Percentiles rank a stretch among this genome's conserved stretches.
Conservation (phyloP, 2,797 vertebrate species). For the Margarornis squamiger region DNA sequence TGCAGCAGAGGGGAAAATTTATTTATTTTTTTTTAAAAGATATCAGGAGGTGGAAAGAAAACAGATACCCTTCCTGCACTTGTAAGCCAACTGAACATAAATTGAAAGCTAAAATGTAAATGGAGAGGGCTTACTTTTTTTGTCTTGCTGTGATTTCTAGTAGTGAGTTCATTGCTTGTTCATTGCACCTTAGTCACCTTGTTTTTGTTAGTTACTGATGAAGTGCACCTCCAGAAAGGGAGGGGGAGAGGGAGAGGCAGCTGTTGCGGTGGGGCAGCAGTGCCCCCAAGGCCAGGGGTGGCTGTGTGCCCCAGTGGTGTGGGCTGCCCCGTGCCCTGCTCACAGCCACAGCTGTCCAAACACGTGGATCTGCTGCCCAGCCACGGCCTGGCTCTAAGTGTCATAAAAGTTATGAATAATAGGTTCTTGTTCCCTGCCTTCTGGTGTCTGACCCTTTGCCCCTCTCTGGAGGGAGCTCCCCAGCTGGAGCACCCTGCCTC, state of each 20-base stretch:
- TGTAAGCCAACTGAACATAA: neutral
- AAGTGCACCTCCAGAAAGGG: neutral
- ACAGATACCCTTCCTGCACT: neutral
- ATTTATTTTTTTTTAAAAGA: neutral
- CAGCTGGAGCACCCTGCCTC: neutral
- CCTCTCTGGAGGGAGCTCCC: neutral
- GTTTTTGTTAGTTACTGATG: neutral
- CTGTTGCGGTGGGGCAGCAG: neutral
- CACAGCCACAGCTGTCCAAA: slow-evolving; percentile 30
- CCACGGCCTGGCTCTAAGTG: neutral
- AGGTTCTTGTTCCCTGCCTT: neutral
- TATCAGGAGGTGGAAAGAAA: neutral
- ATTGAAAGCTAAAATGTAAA: neutral
- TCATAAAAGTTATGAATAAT: neutral
- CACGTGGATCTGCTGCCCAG: neutral
- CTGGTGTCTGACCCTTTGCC: neutral
- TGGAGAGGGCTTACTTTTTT: neutral
- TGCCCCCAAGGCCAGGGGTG: neutral
- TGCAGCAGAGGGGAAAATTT: neutral
- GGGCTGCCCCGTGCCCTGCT: neutral
- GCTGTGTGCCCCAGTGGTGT: accelerated
- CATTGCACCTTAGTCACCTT: neutral
- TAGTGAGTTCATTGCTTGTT: neutral
- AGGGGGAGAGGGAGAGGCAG: neutral
- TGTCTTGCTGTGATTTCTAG: neutral